Conservation (phyloP, 2,888 invertebrate genomes). For the Oscheius onirici region DNA sequence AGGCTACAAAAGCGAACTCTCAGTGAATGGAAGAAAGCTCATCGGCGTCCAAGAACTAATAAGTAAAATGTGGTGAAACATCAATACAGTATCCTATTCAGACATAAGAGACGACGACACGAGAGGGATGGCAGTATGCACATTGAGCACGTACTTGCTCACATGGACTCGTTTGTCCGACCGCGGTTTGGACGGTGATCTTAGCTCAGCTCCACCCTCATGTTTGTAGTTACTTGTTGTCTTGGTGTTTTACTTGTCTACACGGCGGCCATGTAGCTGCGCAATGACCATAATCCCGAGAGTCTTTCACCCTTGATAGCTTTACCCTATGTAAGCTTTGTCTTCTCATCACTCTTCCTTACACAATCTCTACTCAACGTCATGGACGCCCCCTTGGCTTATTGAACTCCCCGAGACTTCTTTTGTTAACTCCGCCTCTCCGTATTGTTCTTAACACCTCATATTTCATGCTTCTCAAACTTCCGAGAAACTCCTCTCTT, state of each 20-base stretch:
- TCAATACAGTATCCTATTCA: slow-evolving; percentile 18
- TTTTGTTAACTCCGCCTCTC: slow-evolving; percentile 15
- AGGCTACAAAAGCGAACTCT: slow-evolving; percentile 50
- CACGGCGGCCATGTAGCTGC: background rate
- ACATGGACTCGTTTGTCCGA: slow-evolving; percentile 54
- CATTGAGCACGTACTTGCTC: slow-evolving; percentile 48
- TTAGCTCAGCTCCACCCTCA: background rate
- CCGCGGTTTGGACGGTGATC: slow-evolving; percentile 47
- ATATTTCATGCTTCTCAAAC: slow-evolving; percentile 1
- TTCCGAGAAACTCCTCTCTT: background rate
- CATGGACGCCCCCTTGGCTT: slow-evolving; percentile 27
- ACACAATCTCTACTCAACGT: slow-evolving; percentile 26
- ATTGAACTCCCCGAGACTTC: slow-evolving; percentile 16
- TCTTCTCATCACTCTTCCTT: slow-evolving; percentile 20
- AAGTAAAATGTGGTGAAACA: slow-evolving; percentile 34
- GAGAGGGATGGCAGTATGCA: slow-evolving; percentile 47
- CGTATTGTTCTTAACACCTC: slow-evolving; percentile 19
- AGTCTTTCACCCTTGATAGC: slow-evolving; percentile 26
- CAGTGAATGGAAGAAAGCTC: slow-evolving; percentile 51
- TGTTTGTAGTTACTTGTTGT: slow-evolving; percentile 19
- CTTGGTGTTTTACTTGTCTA: background rate
- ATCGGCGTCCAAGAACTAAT: slow-evolving; percentile 45
- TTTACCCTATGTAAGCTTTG: slow-evolving; percentile 25
- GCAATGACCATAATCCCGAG: slow-evolving; percentile 24
- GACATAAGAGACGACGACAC: slow-evolving; percentile 49